Evolutionary conservation across 2,113 vertebrate genomes (phyloP), one percentile per base, ranked within the genome.

Genomic region (Chlorodrepanis virens): DNA sequence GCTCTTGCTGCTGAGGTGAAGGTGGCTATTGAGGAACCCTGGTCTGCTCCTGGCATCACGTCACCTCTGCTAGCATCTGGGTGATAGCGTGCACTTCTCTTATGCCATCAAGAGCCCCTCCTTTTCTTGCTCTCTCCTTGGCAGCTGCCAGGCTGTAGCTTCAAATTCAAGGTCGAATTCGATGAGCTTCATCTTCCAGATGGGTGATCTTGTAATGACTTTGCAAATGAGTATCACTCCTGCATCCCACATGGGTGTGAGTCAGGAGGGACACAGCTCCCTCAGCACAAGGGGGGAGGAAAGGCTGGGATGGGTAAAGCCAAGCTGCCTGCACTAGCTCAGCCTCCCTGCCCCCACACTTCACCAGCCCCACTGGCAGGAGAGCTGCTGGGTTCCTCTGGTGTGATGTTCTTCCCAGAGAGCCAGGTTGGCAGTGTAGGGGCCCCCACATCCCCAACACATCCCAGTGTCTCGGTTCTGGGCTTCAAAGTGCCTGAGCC

Each of bases 241-340:
- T 47, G 42, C 0, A 0, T 47, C 33, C 39, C 1, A 0, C 5
- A 4, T 31, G 60, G 52, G 12, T 6, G 8, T n/a, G 33, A n/a
- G 6, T 59, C 1, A 5, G 40, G 47, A 35, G 54, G 77, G 44
- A 59, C 23, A 17, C 39, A 29, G 56, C 20, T 87, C 20, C 33
- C 16, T 40, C 12, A 67, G 56, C 52, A 54, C 29, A 28, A n/a
- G 47, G 22, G 17, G 11, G 33, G 42, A 88, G 44, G 47, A 71
- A 75, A 70, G 33, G 18, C 61, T 68, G 67, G 33, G 49, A 57
- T 40, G 71, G 65, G 47, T 70, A 54, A 84, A 78, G 29, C 35
- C 50, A 57, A 69, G 42, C 40, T 79, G 16, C 22, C 64, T 87
- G 23, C 16, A 3, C 14, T 27, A 47, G 10, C 64, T 57, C 50